These are phyloP conservation scores for Oxyura jamaicensis DNA, from an alignment of 2,113 vertebrate species.

Conservation along the genomic window DNA sequence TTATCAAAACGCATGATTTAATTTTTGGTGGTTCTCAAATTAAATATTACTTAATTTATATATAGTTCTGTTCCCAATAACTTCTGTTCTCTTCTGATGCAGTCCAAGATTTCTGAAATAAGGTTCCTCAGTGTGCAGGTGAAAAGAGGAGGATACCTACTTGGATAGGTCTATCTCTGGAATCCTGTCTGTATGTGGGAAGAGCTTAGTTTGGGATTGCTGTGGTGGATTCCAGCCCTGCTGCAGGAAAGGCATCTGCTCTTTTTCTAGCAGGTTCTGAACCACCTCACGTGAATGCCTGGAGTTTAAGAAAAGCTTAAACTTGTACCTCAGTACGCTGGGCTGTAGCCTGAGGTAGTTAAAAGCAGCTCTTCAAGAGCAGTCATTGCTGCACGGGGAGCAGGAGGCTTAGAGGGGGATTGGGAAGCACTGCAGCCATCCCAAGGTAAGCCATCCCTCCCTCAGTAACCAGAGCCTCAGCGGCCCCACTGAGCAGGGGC, in stretches of 20 bases:
- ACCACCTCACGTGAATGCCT: accelerated
- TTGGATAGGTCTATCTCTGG: accelerated
- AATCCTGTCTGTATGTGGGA: neutral
- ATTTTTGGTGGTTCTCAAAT: neutral
- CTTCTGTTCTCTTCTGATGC: neutral
- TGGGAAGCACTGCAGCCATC: neutral
- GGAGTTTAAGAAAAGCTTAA: neutral
- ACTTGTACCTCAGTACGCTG: neutral
- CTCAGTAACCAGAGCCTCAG: neutral
- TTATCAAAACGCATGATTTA: neutral
- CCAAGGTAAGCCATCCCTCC: neutral
- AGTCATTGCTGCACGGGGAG: neutral
- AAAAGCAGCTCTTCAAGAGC: neutral
- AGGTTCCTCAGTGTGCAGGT: neutral
- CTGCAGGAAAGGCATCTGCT: neutral
- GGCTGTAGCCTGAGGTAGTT: neutral
- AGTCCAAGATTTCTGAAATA: neutral
- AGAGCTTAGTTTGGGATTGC: neutral
- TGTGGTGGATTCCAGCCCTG: neutral
- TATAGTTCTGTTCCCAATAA: conserved; percentile 18
- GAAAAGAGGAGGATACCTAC: neutral
- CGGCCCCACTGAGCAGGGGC: accelerated
- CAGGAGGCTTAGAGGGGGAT: neutral
- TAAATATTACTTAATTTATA: neutral
- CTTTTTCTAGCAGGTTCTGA: neutral